phyloP scores from a whole-genome alignment of 2,113 vertebrate genomes.

The Zosterops borbonicus region DNA sequence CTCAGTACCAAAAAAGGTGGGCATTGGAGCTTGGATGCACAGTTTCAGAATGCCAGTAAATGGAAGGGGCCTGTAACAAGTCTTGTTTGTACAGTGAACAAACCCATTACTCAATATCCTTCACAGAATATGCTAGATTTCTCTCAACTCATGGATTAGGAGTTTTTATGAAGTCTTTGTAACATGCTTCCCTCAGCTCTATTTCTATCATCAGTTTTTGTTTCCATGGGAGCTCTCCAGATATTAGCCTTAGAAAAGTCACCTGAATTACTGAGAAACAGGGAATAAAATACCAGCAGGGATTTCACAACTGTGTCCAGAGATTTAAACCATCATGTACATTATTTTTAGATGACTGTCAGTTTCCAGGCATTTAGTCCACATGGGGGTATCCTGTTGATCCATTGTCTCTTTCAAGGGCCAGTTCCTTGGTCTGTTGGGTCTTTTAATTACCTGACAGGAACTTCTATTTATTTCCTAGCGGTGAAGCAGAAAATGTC shows the following conservation, averaged over 20 bases:
- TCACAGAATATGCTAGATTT: neutral
- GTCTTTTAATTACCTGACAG: conserved; percentile 32
- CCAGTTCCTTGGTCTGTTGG: neutral
- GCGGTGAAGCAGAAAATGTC: neutral
- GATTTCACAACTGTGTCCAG: neutral
- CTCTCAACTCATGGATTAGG: neutral
- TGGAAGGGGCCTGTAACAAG: neutral
- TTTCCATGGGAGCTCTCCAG: conserved; percentile 12
- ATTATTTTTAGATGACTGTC: neutral
- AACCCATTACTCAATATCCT: neutral
- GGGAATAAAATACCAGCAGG: neutral
- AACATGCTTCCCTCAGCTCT: neutral
- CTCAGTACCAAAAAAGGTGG: neutral
- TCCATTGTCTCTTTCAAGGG: neutral
- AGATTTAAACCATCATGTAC: neutral
- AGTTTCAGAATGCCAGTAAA: neutral
- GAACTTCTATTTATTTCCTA: conserved; percentile 17
- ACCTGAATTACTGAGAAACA: conserved; percentile 2
- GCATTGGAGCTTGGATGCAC: neutral
- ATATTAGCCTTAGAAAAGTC: neutral
- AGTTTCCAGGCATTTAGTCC: neutral
- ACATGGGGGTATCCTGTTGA: neutral
- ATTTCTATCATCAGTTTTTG: neutral
- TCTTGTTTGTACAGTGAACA: neutral
- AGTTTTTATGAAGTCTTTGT: neutral